Percentiles rank a stretch among this genome's conserved stretches.
These are phyloP conservation scores for Euwallacea fornicatus DNA, from an alignment of 1,140 invertebrate genomes.

Conservation along the genomic window DNA sequence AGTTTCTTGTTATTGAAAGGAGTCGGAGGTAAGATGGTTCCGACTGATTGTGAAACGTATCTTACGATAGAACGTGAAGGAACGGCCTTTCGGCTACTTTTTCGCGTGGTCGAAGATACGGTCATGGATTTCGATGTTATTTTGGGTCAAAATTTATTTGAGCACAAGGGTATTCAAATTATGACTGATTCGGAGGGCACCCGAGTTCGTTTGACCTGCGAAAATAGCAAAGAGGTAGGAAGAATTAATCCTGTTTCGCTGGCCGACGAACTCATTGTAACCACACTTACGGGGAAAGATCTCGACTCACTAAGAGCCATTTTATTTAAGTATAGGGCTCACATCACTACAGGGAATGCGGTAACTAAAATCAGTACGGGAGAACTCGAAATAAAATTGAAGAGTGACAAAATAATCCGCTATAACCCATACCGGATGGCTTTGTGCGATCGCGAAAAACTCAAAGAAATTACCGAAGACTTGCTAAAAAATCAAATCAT, in stretches of 20 bases:
- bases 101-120: constrained; percentile 7
- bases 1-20: constrained; percentile 16
- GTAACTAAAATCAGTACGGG: constrained; percentile 7
- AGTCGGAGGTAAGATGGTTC: background rate
- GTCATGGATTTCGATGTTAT: constrained; percentile 11
- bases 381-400: constrained; percentile 20
- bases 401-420: constrained; percentile 12
- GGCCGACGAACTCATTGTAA: background rate
- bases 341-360: constrained; percentile 13
- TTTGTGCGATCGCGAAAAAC: constrained; percentile 22
- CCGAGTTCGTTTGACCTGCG: background rate
- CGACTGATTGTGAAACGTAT: background rate
- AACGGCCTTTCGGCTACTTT: constrained; percentile 3
- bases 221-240: background rate
- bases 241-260: background rate
- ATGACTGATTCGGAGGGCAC: constrained; percentile 6
- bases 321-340: constrained; percentile 4
- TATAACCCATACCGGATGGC: constrained; percentile 32
- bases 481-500: constrained; percentile 49
- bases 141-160: constrained; percentile 17
- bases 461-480: constrained; percentile 25
- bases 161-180: constrained; percentile 14
- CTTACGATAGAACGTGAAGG: background rate
- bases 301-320: background rate
- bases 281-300: background rate